Conservation (phyloP, 2,797 vertebrate genomes). For the Ispidina picta region DNA sequence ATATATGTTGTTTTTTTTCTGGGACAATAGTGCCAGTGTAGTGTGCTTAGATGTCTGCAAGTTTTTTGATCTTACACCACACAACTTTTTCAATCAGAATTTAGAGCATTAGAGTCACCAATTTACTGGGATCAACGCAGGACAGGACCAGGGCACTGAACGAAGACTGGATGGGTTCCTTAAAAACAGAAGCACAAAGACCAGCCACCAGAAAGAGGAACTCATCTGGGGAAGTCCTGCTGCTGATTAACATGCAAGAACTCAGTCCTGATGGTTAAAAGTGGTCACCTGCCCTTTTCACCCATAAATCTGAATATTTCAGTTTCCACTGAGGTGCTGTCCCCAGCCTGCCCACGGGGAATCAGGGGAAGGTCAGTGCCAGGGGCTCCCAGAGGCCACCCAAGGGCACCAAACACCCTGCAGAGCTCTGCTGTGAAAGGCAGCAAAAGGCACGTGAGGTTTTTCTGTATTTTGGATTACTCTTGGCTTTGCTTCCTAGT, state of each 20-base stretch:
- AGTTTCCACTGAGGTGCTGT: background rate
- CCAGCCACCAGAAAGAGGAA: background rate
- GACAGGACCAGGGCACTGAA: background rate
- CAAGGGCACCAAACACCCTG: background rate
- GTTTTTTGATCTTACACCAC: background rate
- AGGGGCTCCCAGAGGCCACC: background rate
- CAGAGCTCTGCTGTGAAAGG: background rate
- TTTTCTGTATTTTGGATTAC: background rate
- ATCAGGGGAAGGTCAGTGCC: background rate
- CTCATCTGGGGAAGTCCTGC: background rate
- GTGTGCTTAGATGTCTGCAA: background rate
- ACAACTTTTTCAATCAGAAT: background rate
- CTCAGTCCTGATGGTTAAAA: background rate
- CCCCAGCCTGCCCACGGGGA: background rate
- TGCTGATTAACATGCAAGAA: background rate
- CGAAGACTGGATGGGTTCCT: background rate
- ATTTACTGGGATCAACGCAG: too few relatives aligned
- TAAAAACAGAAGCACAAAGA: background rate
- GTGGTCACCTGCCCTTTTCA: background rate
- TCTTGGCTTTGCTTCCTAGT: background rate
- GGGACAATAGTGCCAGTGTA: background rate
- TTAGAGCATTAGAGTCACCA: background rate
- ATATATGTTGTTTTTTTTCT: background rate
- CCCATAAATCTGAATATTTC: background rate
- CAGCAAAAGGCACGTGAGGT: background rate